These are phyloP conservation scores for Oryzias melastigma DNA, from an alignment of 2,113 vertebrate genomes.

Conservation along the genomic window DNA sequence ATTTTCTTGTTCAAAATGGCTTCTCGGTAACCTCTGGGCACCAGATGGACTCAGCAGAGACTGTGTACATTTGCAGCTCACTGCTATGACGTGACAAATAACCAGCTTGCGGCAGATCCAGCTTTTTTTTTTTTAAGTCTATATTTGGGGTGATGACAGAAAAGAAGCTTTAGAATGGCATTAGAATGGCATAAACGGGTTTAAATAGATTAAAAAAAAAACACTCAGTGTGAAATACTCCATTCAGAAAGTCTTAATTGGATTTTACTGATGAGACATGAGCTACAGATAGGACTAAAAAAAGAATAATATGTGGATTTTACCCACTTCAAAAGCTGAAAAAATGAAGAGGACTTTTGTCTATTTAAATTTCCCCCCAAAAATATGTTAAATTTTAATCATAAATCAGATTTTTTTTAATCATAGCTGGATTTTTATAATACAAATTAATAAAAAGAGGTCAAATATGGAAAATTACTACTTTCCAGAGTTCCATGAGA, in stretches of 20 bases:
- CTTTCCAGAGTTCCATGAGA: no score
- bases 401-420: no score
- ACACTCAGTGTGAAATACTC: background rate
- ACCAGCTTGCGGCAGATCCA: constrained; percentile 50
- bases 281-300: constrained; percentile 9
- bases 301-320: constrained; percentile 5
- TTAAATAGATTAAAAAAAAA: constrained; percentile 18
- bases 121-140: constrained; percentile 36
- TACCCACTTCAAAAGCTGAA: constrained; percentile 1
- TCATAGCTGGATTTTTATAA: no score
- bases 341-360: constrained; percentile 1
- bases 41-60: constrained; percentile 2
- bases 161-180: constrained; percentile 39
- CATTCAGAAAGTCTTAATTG: constrained; percentile 40
- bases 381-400: background rate
- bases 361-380: background rate
- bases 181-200: constrained; percentile 29
- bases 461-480: no score
- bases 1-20: background rate
- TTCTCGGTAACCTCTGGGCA: constrained; percentile 27
- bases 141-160: constrained; percentile 53
- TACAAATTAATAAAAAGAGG: no score
- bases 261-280: constrained; percentile 14
- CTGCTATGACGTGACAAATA: constrained; percentile 32
- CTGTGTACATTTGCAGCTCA: constrained; percentile 23